Evolutionary conservation across 2,113 vertebrate genomes (phyloP).

Genomic region (Phaetusa simplex): DNA sequence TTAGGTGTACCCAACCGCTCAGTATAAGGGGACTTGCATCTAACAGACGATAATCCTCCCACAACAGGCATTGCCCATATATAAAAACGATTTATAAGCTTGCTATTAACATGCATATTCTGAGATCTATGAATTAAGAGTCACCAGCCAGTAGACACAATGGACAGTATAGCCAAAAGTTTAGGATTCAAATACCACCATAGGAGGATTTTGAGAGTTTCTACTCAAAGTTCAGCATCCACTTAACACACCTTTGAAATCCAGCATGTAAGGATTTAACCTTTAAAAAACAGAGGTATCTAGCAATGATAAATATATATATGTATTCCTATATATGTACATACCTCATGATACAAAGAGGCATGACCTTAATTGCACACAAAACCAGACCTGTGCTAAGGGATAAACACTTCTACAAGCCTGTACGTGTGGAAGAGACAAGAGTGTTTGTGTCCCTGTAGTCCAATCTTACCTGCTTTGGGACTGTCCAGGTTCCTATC

Average conservation of each 20-base stretch:
- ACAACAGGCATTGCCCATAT: not conserved
- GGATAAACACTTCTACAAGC: not conserved
- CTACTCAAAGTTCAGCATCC: not conserved
- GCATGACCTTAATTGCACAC: not conserved
- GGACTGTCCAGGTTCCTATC: slow-evolving; percentile 88
- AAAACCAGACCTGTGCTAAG: not conserved
- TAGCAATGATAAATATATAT: not conserved
- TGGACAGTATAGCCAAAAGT: not conserved
- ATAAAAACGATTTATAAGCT: not conserved
- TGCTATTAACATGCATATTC: not conserved
- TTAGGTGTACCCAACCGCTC: not conserved
- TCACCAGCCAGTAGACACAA: not conserved
- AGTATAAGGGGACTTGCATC: not conserved
- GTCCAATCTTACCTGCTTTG: slow-evolving; percentile 79
- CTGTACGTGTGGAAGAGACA: not conserved
- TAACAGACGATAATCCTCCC: not conserved
- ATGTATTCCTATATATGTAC: not conserved
- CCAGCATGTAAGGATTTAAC: not conserved
- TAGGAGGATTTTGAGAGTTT: not conserved
- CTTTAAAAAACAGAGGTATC: not conserved
- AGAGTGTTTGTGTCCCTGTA: not conserved
- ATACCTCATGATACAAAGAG: not conserved
- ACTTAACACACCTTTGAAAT: not conserved
- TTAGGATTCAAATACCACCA: not conserved
- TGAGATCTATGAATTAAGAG: not conserved